Percentiles rank a stretch among this genome's conserved stretches.
These are phyloP conservation scores for Drosophila seclusa DNA, from an alignment of 2,888 invertebrate genomes.

Conservation along the genomic window DNA sequence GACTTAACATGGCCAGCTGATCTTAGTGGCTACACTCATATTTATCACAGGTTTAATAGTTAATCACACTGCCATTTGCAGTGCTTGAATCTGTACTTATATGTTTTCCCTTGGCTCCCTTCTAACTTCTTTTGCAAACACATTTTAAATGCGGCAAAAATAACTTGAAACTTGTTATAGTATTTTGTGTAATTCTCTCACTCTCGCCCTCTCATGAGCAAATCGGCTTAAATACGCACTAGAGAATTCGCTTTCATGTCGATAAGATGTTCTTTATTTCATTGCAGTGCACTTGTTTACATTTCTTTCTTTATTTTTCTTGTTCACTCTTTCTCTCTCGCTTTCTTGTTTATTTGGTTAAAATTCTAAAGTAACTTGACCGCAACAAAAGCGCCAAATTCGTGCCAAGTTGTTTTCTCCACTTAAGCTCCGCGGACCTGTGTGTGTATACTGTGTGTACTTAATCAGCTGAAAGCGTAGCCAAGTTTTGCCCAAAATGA, in stretches of 20 bases:
- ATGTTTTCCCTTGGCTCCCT: background rate
- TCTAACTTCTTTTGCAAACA: background rate
- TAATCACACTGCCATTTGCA: slow-evolving; percentile 61
- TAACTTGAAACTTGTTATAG: slow-evolving; percentile 57
- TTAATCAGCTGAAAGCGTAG: slow-evolving; percentile 75
- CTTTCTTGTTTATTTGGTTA: slow-evolving; percentile 30
- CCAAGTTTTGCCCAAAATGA: slow-evolving; percentile 37
- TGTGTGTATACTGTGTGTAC: slow-evolving; percentile 51
- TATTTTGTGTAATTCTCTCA: slow-evolving; percentile 54
- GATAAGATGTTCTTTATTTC: slow-evolving; percentile 59
- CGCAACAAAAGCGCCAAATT: slow-evolving; percentile 71
- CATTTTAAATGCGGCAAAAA: slow-evolving; percentile 43
- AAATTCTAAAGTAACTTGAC: slow-evolving; percentile 70
- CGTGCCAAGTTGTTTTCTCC: slow-evolving; percentile 62
- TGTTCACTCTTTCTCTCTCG: slow-evolving; percentile 8
- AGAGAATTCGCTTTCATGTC: slow-evolving; percentile 69
- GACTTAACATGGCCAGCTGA: slow-evolving; percentile 15
- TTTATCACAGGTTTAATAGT: slow-evolving; percentile 30
- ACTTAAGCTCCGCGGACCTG: slow-evolving; percentile 11
- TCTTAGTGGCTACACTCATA: background rate
- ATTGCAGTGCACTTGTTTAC: slow-evolving; percentile 62
- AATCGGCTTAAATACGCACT: slow-evolving; percentile 69
- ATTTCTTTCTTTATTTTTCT: slow-evolving; percentile 8
- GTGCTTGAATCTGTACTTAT: slow-evolving; percentile 17
- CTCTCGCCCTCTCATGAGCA: slow-evolving; percentile 15